Percentiles rank a stretch among this genome's conserved stretches.
Conservation (phyloP, 2,113 vertebrate species). For the Bubo bubo region DNA sequence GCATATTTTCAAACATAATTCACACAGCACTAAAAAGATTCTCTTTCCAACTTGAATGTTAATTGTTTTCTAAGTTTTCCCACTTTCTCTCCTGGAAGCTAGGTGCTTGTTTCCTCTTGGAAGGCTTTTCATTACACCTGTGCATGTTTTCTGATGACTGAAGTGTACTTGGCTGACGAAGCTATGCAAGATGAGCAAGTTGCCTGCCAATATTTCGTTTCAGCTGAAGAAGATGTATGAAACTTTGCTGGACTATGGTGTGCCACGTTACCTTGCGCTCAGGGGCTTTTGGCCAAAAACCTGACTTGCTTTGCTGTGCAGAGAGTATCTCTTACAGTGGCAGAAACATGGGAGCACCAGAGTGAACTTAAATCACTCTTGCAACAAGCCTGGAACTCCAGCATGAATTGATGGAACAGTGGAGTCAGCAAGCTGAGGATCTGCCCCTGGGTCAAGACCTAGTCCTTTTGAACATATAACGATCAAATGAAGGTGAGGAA, state of each 20-base stretch:
- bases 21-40: not conserved
- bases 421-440: not conserved
- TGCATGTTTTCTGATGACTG: not conserved
- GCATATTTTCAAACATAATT: not conserved
- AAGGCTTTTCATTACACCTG: not conserved
- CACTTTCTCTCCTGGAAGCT: not conserved
- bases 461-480: not conserved
- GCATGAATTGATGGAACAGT: not conserved
- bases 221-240: not conserved
- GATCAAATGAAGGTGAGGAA: not conserved
- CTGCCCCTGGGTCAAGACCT: rapidly evolving
- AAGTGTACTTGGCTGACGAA: not conserved
- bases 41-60: not conserved
- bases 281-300: not conserved
- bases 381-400: not conserved
- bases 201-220: not conserved
- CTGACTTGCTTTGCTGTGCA: not conserved
- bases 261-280: not conserved
- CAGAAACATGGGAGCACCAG: rapidly evolving
- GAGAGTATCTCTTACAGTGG: not conserved
- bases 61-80: not conserved
- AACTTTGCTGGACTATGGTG: not conserved
- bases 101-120: not conserved
- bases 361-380: not conserved
- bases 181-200: not conserved